Evolutionary conservation across 1,140 invertebrate species (phyloP), one percentile per base, ranked within the genome.

Genomic region (Aphaenogaster rudis): DNA sequence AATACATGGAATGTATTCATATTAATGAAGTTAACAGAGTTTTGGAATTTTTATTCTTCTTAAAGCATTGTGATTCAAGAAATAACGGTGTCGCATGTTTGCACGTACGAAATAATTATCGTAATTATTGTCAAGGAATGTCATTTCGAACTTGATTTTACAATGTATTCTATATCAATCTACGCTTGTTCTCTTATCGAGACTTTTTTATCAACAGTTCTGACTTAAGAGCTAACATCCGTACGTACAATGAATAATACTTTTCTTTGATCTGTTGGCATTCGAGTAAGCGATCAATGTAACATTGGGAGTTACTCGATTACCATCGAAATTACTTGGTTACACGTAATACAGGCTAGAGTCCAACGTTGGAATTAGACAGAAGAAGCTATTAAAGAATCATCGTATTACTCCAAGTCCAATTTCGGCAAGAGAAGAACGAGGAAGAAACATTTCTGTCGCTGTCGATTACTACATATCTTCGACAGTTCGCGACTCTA

Each of bases 391-490:
- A 57, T 48, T 54, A 79, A 66, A 17, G 11, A 69, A 21, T 86
- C 59, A 48, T 36, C n/a, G 66, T 21, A 54, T 92, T 92, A 92
- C 91, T 92, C 91, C 91, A 92, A 92, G 91, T 88, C 91, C 89
- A 88, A 92, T 89, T 76, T 91, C 88, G 81, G 66, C 59, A 50
- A 86, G 78, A 42, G 28, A 61, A 59, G 8, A 82, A 72, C 52
- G 67, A 42, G 17, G 69, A 67, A 59, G 67, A 72, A 59, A 61
- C 13, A 61, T n/a, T 72, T 59, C 21, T 61, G 7, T 74, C 21
- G 28, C 64, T 42, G 39, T 72, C 33, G 33, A 45, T 50, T 82
- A 50, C 21, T 54, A 33, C 48, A 66, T 36, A 3, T 8, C n/a
- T 71, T 71, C 39, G 17, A 71, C 50, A 78, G 39, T 57, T 42